Conservation (phyloP, 1,140 invertebrate species). For the Trigoniulus corallinus region DNA sequence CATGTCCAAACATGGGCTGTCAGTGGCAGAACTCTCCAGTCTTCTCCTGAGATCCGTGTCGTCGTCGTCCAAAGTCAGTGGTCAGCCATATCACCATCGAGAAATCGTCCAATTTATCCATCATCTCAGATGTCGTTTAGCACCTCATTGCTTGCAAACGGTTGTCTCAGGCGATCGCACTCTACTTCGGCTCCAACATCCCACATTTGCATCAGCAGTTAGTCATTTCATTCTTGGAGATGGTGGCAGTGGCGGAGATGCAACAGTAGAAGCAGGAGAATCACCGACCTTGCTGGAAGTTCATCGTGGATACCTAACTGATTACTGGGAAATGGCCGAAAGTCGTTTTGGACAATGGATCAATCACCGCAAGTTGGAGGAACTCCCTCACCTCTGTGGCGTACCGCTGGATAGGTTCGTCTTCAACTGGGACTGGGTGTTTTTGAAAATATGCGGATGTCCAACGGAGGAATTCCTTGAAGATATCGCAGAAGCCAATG, state of each 20-base stretch:
- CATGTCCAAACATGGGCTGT: background rate
- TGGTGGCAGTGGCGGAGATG: constrained; percentile 19
- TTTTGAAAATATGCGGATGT: constrained; percentile 49
- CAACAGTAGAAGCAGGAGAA: constrained; percentile 14
- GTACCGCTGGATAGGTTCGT: constrained; percentile 24
- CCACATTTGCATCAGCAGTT: constrained; percentile 33
- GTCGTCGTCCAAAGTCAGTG: too few species aligned
- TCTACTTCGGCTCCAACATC: constrained; percentile 44
- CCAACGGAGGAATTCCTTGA: constrained; percentile 40
- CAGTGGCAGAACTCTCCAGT: background rate
- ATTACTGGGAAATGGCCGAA: background rate
- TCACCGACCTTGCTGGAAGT: constrained; percentile 16
- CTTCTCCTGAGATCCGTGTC: too few species aligned
- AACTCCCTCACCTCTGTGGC: constrained; percentile 45
- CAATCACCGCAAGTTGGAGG: constrained; percentile 62
- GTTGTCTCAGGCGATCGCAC: background rate
- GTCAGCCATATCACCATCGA: too few species aligned
- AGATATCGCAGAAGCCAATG: constrained; percentile 15
- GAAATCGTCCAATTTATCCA: too few species aligned
- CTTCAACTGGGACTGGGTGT: constrained; percentile 50
- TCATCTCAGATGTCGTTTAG: too few species aligned
- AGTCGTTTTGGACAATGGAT: constrained; percentile 32
- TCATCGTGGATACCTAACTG: constrained; percentile 17
- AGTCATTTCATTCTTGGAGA: constrained; percentile 32
- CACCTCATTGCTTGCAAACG: too few species aligned